Evolutionary conservation across 2,797 vertebrate genomes (phyloP), one percentile per base, ranked within the genome.

Genomic region (Adelosebastes latens): DNA sequence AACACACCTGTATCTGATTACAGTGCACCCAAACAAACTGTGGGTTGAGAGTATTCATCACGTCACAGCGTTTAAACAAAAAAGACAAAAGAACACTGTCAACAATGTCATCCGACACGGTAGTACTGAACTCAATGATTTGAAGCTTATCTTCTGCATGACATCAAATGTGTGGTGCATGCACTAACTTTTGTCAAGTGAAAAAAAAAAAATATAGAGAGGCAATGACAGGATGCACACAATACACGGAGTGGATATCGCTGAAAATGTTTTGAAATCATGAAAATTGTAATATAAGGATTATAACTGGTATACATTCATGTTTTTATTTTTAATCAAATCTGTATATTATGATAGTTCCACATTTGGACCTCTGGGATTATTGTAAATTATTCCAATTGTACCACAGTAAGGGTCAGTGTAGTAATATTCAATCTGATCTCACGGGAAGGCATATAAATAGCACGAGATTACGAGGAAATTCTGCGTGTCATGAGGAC

Each of bases 41-140:
- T 13, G 27, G 53, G 63, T 18, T 29, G 62, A 72, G 52, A 70
- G 52, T 69, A 66, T 81, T 86, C 36, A 49, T 75, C 53, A n/a
- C 1, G 10, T 75, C 75, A 49, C 18, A 7, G 49, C 52, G 70
- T 72, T 75, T 77, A 8, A 83, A 74, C 71, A 74, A 55, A 39
- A 58, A 61, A 66, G 24, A 68, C 75, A 8, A 36, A 62, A 70
- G 29, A 73, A 67, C n/a, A 63, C 39, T 7, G 42, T 70, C 49
- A 82, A 61, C 58, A 65, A 49, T 34, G 8, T 65, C 29, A 78
- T 52, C 42, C 4, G 18, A 83, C 65, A 60, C 9, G 7, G 3
- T 55, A 29, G 49, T 24, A 24, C 39, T 64, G 63, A 77, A 62
- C 13, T 56, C 14, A 32, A 4, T 74, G 36, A 72, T 52, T 53